phyloP scores from a whole-genome alignment of 2,888 invertebrate species.

The Conops quadrifasciatus region DNA sequence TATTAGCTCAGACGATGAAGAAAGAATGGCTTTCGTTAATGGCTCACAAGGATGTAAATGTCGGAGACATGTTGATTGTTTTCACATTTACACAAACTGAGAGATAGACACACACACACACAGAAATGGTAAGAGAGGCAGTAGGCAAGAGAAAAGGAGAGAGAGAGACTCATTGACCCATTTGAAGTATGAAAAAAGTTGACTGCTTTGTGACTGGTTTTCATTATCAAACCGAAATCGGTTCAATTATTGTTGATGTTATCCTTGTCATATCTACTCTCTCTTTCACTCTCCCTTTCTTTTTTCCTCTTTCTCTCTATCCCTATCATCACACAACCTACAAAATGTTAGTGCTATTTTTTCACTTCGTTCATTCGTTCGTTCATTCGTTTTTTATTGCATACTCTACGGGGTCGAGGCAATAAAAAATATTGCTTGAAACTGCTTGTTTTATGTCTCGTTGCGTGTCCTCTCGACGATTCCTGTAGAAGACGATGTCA shows the following conservation, averaged over 20 bases:
- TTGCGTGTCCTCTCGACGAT: neutral
- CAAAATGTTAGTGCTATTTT: neutral
- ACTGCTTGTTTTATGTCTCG: conserved; percentile 12
- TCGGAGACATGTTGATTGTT: conserved; percentile 46
- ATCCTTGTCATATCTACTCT: conserved; percentile 6
- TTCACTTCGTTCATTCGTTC: neutral
- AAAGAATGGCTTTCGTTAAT: conserved; percentile 40
- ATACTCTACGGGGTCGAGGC: conserved; percentile 25
- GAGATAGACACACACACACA: conserved; percentile 8
- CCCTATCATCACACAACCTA: neutral
- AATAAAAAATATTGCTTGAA: conserved; percentile 20
- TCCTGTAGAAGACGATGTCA: neutral
- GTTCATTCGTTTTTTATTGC: conserved; percentile 14
- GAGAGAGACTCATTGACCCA: too few relatives aligned
- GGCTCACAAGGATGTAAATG: conserved; percentile 47
- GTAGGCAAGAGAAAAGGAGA: too few relatives aligned
- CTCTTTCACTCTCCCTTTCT: neutral
- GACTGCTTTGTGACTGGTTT: conserved; percentile 5
- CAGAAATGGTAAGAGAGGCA: neutral
- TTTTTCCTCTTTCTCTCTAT: neutral
- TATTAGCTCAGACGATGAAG: too few relatives aligned
- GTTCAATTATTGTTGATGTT: conserved; percentile 30
- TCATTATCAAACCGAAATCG: conserved; percentile 28
- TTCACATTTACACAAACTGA: conserved; percentile 24
- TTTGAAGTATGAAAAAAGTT: neutral